Evolutionary conservation across 1,140 invertebrate species (phyloP).

Genomic region (Helicorthomorpha holstii): DNA sequence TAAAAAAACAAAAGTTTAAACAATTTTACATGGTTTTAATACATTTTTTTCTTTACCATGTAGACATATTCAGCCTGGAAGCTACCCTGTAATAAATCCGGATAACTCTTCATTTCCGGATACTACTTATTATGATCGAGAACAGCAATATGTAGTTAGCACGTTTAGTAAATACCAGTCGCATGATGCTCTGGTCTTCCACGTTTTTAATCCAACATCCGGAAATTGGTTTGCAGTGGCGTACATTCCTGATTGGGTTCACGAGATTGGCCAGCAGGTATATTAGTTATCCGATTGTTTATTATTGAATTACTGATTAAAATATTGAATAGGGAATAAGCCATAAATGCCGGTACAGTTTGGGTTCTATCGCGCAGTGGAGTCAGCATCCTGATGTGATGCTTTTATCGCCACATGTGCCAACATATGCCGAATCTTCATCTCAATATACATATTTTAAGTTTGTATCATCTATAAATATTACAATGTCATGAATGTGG

Average conservation of each 20-base stretch:
- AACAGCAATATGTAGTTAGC: constrained; percentile 24
- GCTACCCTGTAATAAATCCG: constrained; percentile 55
- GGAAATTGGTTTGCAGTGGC: constrained; percentile 63
- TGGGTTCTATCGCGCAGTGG: constrained; percentile 36
- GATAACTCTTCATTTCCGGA: constrained; percentile 50
- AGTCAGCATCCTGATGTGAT: constrained; percentile 24
- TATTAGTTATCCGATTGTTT: neutral
- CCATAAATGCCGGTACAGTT: constrained; percentile 34
- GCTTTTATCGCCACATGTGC: constrained; percentile 25
- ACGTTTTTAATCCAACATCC: constrained; percentile 41
- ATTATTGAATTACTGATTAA: neutral
- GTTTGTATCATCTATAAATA: constrained; percentile 2
- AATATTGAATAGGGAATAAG: constrained; percentile 23
- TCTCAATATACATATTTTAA: constrained; percentile 8
- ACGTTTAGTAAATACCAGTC: constrained; percentile 32
- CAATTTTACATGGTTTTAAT: too few species aligned
- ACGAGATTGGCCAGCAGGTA: constrained; percentile 35
- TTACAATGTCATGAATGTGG: neutral
- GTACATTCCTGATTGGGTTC: constrained; percentile 45
- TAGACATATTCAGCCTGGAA: constrained; percentile 44
- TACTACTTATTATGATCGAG: constrained; percentile 29
- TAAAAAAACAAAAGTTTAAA: too few species aligned
- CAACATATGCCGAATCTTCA: neutral
- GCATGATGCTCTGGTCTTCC: constrained; percentile 30
- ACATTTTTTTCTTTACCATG: neutral